These are phyloP conservation scores for Xenopus tropicalis DNA, from an alignment of 2,113 vertebrate species.

Conservation along the genomic window DNA sequence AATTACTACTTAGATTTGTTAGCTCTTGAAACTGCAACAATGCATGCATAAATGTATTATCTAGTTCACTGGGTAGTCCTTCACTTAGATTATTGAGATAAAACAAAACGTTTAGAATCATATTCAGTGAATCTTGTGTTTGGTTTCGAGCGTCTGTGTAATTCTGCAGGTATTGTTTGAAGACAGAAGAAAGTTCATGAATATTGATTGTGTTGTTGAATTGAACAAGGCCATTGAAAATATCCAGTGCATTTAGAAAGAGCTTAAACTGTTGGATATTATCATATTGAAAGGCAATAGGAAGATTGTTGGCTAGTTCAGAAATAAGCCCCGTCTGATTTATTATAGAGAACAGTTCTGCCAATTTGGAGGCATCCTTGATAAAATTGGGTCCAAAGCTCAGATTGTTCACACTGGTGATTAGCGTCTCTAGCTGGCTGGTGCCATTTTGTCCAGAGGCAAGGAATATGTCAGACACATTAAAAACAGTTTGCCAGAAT, in stretches of 20 bases:
- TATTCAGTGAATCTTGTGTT: conserved; percentile 1
- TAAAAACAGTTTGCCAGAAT: too few relatives aligned
- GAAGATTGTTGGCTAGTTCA: background rate
- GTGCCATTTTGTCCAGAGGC: background rate
- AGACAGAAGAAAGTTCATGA: background rate
- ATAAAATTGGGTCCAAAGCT: background rate
- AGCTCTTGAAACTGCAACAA: conserved; percentile 5
- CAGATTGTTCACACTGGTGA: background rate
- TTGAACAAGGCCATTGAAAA: background rate
- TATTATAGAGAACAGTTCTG: background rate
- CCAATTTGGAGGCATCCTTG: background rate
- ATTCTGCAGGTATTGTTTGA: conserved; percentile 2
- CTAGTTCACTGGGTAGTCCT: background rate
- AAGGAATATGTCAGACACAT: too few relatives aligned
- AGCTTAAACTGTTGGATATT: background rate
- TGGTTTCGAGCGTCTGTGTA: background rate
- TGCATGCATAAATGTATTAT: background rate
- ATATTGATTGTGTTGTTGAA: background rate
- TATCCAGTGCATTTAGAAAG: background rate
- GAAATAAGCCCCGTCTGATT: background rate
- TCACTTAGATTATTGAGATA: conserved; percentile 9
- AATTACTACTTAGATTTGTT: conserved; percentile 1
- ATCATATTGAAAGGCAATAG: background rate
- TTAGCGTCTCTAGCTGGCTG: background rate
- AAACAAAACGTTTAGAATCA: conserved; percentile 6